Conservation (phyloP, 1,140 invertebrate genomes). For the Reticulitermes speratus region DNA sequence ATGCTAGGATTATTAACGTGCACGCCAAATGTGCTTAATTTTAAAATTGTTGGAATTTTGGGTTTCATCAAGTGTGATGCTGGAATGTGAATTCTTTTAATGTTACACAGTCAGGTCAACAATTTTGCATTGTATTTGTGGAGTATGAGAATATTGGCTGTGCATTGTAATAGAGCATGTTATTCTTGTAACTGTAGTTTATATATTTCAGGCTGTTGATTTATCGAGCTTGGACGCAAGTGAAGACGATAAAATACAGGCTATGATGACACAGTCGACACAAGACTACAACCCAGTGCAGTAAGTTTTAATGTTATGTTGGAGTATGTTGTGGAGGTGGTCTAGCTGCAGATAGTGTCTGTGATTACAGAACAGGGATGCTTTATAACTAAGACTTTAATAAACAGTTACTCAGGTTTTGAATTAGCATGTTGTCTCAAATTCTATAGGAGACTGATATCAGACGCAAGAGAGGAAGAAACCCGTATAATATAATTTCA, state of each 20-base stretch:
- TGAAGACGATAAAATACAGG: conserved; percentile 96
- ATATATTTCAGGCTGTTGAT: conserved; percentile 66
- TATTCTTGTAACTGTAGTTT: conserved; percentile 19
- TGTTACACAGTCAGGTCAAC: too few relatives aligned
- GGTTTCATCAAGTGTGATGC: neutral
- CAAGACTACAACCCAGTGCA: conserved; percentile 95
- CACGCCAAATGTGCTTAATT: neutral
- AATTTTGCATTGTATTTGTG: neutral
- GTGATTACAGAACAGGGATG: too few relatives aligned
- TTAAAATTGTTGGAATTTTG: neutral
- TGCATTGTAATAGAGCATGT: neutral
- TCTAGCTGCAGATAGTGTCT: neutral
- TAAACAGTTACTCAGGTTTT: too few relatives aligned
- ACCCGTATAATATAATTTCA: neutral
- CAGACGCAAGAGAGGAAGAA: too few relatives aligned
- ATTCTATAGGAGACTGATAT: too few relatives aligned
- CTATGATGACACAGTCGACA: conserved; percentile 95
- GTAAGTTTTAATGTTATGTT: conserved; percentile 58
- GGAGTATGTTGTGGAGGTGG: neutral
- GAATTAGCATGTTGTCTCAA: too few relatives aligned
- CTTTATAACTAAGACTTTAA: too few relatives aligned
- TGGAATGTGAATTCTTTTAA: neutral
- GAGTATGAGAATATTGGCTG: too few relatives aligned
- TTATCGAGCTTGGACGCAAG: conserved; percentile 85
- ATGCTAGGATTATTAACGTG: too few relatives aligned